Evolutionary conservation across 2,888 invertebrate genomes (phyloP).

Genomic region (Spodoptera picta): DNA sequence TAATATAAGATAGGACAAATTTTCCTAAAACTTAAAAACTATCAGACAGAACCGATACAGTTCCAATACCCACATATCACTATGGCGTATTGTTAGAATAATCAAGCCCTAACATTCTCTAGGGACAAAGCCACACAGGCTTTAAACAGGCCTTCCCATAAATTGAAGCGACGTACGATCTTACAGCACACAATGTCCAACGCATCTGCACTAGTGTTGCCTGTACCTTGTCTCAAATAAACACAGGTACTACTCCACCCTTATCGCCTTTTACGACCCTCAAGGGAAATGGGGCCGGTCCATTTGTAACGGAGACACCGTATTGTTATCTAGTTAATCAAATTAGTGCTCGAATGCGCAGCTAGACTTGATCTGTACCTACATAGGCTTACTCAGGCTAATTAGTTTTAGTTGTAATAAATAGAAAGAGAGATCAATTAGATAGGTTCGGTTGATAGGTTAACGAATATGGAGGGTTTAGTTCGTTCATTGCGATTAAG

Average conservation of each 20-base stretch:
- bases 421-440: too few species aligned
- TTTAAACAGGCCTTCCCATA: slow-evolving; percentile 21
- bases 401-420: neutral
- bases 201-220: slow-evolving; percentile 14
- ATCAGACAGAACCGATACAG: too few species aligned
- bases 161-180: slow-evolving; percentile 34
- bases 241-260: slow-evolving; percentile 30
- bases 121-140: neutral
- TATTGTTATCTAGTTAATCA: slow-evolving; percentile 46
- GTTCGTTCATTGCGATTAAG: too few species aligned
- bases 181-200: slow-evolving; percentile 11
- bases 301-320: slow-evolving; percentile 29
- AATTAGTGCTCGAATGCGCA: slow-evolving; percentile 28
- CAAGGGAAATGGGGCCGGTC: slow-evolving; percentile 44
- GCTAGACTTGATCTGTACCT: neutral
- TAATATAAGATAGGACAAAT: too few species aligned
- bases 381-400: neutral
- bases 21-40: too few species aligned
- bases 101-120: neutral
- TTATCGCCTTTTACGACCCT: slow-evolving; percentile 46
- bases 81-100: neutral
- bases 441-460: too few species aligned
- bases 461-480: too few species aligned
- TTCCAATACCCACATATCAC: too few species aligned
- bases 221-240: slow-evolving; percentile 26